Percentiles rank a stretch among this genome's conserved stretches.
Conservation (phyloP, 2,888 invertebrate species). For the Brachycybe producta region DNA sequence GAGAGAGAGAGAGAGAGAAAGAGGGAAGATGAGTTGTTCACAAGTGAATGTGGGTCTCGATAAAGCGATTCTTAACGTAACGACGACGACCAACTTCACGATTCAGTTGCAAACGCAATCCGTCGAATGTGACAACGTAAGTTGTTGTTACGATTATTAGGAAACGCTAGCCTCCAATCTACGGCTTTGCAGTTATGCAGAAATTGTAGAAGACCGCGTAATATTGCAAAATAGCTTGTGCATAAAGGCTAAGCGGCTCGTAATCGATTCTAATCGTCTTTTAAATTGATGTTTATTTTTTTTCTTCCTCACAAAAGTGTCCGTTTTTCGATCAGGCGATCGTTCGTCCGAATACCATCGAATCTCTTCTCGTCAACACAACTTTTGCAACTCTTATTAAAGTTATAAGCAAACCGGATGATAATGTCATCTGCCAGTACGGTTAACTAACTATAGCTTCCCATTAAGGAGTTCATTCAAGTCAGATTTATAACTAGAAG, state of each 20-base stretch:
- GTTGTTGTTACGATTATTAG: neutral
- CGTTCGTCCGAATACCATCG: neutral
- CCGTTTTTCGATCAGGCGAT: slow-evolving; percentile 1
- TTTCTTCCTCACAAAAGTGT: neutral
- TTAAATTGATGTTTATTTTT: too few species aligned
- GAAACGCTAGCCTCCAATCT: neutral
- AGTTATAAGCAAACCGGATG: neutral
- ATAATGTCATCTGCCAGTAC: slow-evolving; percentile 7
- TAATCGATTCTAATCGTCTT: too few species aligned
- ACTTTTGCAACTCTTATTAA: slow-evolving; percentile 5
- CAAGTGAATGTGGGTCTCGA: slow-evolving; percentile 2
- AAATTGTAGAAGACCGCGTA: too few species aligned
- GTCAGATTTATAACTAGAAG: too few species aligned
- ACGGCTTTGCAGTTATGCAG: neutral
- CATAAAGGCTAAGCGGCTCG: too few species aligned
- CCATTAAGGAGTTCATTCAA: too few species aligned
- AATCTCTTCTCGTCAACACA: neutral
- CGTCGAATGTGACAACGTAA: slow-evolving; percentile 6
- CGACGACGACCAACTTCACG: neutral
- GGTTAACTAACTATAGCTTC: neutral
- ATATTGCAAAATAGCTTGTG: too few species aligned
- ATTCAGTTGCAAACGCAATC: slow-evolving; percentile 10
- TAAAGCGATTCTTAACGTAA: slow-evolving; percentile 9
- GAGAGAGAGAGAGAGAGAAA: too few species aligned
- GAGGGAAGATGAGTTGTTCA: too few species aligned